A percentile compares a stretch with the other conserved stretches of the same genome.
Evolutionary conservation across 2,113 vertebrate genomes (phyloP).

Genomic region (Murina feae): DNA sequence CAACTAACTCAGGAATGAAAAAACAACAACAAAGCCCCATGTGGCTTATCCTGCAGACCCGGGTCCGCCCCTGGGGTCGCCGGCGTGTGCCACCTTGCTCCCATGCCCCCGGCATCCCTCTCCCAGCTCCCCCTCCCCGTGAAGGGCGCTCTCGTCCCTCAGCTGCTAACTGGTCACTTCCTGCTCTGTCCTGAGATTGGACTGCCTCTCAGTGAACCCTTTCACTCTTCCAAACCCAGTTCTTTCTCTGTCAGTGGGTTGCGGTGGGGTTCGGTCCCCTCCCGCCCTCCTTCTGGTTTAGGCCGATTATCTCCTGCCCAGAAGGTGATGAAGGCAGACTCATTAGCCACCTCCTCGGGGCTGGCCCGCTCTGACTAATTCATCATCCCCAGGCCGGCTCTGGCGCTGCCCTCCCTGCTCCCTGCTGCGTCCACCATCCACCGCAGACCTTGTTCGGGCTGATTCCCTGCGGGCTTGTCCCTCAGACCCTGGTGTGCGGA

Average conservation of each 20-base stretch:
- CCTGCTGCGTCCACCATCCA: rapidly evolving
- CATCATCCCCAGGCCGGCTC: background rate
- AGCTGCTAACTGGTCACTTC: background rate
- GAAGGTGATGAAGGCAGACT: conserved; percentile 37
- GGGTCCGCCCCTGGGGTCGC: background rate
- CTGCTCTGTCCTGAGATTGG: background rate
- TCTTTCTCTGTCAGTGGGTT: conserved; percentile 1
- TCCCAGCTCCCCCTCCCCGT: background rate
- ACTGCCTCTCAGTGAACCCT: conserved; percentile 52
- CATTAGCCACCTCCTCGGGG: conserved; percentile 3
- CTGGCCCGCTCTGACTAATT: conserved; percentile 39
- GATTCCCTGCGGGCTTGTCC: background rate
- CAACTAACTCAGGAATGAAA: background rate
- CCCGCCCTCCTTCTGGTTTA: background rate
- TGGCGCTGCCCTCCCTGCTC: background rate
- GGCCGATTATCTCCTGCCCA: conserved; percentile 53
- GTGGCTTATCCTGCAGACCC: background rate
- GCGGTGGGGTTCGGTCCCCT: background rate
- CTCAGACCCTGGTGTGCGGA: background rate
- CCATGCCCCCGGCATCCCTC: rapidly evolving
- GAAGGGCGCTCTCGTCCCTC: background rate
- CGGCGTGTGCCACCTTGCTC: background rate
- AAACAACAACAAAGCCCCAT: background rate
- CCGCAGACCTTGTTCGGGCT: background rate
- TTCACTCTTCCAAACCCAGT: conserved; percentile 8